Evolutionary conservation across 2,113 vertebrate genomes (phyloP).

Genomic region (Gasterosteus nipponicus): DNA sequence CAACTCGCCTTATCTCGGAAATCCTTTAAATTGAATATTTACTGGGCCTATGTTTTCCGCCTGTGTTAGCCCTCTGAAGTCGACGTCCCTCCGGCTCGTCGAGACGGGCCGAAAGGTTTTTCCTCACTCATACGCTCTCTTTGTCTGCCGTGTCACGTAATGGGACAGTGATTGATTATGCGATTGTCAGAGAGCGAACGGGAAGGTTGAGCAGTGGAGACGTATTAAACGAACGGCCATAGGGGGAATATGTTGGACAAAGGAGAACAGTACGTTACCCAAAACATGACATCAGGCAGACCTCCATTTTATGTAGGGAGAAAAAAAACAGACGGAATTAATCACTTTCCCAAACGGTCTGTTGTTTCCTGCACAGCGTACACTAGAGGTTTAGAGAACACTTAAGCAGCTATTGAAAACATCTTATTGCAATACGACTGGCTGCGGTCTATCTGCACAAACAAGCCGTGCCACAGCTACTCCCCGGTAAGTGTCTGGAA

Average conservation of each 20-base stretch:
- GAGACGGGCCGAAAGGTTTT: conserved; percentile 72
- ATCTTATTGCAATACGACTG: conserved; percentile 74
- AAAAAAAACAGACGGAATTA: conserved; percentile 58
- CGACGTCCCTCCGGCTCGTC: conserved; percentile 73
- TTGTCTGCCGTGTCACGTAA: conserved; percentile 74
- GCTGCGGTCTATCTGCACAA: conserved; percentile 73
- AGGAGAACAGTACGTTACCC: conserved; percentile 57
- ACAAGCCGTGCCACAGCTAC: conserved; percentile 72
- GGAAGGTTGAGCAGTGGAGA: conserved; percentile 69
- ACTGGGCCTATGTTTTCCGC: conserved; percentile 83
- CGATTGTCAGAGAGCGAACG: conserved; percentile 73
- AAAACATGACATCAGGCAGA: conserved; percentile 60
- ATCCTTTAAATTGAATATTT: conserved; percentile 89
- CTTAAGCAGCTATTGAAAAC: conserved; percentile 75
- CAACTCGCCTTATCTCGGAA: conserved; percentile 82
- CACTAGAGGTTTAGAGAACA: conserved; percentile 75
- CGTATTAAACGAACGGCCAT: conserved; percentile 58
- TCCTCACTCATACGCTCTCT: conserved; percentile 67
- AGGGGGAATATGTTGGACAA: conserved; percentile 57
- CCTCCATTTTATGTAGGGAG: conserved; percentile 55
- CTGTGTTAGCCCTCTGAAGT: conserved; percentile 75
- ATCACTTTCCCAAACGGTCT: conserved; percentile 57
- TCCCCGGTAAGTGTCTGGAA: conserved; percentile 74
- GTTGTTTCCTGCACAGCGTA: conserved; percentile 61
- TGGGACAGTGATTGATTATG: conserved; percentile 79